Conservation (phyloP, 2,113 vertebrate genomes). For the Glaucidium brasilianum region DNA sequence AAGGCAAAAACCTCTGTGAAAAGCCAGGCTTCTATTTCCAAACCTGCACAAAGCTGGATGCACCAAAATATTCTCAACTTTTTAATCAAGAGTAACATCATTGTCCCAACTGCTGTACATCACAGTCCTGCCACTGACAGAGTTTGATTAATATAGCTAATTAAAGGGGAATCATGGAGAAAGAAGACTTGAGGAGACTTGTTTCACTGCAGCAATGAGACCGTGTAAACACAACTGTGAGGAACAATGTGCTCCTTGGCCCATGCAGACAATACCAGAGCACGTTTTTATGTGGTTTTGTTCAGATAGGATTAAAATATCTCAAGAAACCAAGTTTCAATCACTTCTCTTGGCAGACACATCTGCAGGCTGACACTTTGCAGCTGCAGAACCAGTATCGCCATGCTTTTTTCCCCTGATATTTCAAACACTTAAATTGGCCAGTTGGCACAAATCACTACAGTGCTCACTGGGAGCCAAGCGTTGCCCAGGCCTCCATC, state of each 20-base stretch:
- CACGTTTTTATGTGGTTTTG: constrained; percentile 41
- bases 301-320: constrained; percentile 60
- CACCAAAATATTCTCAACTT: not conserved
- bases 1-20: not conserved
- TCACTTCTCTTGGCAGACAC: constrained; percentile 33
- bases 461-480: not conserved
- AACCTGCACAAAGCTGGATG: not conserved
- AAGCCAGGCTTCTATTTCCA: not conserved
- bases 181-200: constrained; percentile 44
- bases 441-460: not conserved
- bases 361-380: not conserved
- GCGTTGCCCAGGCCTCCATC: not conserved
- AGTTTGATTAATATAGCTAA: not conserved
- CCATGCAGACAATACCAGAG: constrained; percentile 25
- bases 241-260: constrained; percentile 45
- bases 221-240: constrained; percentile 32
- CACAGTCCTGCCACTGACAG: not conserved
- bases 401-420: not conserved
- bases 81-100: not conserved
- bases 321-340: not conserved
- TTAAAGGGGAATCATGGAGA: not conserved
- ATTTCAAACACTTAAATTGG: constrained; percentile 19
- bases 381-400: constrained; percentile 47
- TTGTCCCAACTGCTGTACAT: not conserved
- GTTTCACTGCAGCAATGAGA: not conserved